phyloP scores from a whole-genome alignment of 2,888 invertebrate genomes.

The Fragum whitleyi region DNA sequence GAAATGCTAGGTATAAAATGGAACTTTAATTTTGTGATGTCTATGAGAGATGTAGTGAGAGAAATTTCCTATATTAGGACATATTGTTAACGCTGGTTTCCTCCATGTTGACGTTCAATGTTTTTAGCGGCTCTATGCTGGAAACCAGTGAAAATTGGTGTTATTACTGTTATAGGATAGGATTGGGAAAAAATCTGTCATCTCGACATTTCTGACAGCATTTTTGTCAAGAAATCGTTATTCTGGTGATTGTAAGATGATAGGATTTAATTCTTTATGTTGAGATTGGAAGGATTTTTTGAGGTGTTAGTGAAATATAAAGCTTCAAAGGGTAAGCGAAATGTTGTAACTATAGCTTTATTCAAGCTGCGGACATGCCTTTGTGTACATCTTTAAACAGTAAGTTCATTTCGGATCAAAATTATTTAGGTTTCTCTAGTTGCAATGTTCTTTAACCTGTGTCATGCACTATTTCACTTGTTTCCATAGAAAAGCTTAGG shows the following conservation, averaged over 20 bases:
- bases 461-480: too few relatives aligned
- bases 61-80: constrained; percentile 3
- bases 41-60: not conserved
- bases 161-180: not conserved
- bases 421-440: too few relatives aligned
- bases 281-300: too few relatives aligned
- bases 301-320: too few relatives aligned
- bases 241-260: not conserved
- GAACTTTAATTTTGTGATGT: not conserved
- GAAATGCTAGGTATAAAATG: too few relatives aligned
- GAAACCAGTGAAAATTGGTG: not conserved
- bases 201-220: not conserved
- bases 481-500: not conserved
- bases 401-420: too few relatives aligned
- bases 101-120: not conserved
- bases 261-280: too few relatives aligned
- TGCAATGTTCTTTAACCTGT: too few relatives aligned
- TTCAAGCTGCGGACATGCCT: too few relatives aligned
- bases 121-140: not conserved
- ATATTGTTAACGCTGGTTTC: not conserved
- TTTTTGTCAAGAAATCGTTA: not conserved
- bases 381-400: too few relatives aligned
- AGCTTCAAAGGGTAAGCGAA: too few relatives aligned
- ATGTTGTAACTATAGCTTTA: too few relatives aligned
- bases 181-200: not conserved